Conservation (phyloP, 2,888 invertebrate genomes). For the Heliconius erato region DNA sequence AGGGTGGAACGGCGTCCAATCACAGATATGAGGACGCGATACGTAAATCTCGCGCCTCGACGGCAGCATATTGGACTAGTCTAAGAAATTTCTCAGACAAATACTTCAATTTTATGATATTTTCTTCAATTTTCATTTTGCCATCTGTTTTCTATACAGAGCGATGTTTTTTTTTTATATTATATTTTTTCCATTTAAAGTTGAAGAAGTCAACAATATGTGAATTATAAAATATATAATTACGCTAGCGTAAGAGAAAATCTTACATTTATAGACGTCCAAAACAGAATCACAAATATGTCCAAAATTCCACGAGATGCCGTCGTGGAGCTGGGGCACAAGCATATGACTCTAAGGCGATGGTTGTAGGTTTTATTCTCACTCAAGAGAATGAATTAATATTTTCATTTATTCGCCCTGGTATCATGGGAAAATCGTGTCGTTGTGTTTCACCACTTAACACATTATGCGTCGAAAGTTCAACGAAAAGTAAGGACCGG, state of each 20-base stretch:
- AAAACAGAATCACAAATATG: background rate
- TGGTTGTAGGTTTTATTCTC: too few relatives aligned
- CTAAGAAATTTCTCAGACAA: slow-evolving; percentile 39
- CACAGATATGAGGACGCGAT: slow-evolving; percentile 45
- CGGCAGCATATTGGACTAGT: slow-evolving; percentile 40
- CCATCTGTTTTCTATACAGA: background rate
- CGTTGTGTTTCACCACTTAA: too few relatives aligned
- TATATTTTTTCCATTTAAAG: background rate
- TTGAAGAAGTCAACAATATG: background rate
- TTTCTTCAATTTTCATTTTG: slow-evolving; percentile 27
- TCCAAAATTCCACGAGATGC: too few relatives aligned
- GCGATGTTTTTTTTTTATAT: background rate
- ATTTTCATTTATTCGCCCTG: too few relatives aligned
- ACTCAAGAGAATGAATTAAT: too few relatives aligned
- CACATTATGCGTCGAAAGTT: too few relatives aligned
- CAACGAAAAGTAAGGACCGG: too few relatives aligned
- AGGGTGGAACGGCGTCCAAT: slow-evolving; percentile 43
- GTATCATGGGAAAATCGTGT: too few relatives aligned
- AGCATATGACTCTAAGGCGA: too few relatives aligned
- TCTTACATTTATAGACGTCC: background rate
- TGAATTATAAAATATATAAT: background rate
- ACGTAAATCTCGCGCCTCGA: slow-evolving; percentile 44
- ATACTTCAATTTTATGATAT: slow-evolving; percentile 42
- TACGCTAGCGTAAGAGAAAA: background rate
- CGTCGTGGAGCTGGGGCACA: too few relatives aligned